Percentiles rank a stretch among this genome's conserved stretches.
Conservation (phyloP, 2,888 invertebrate genomes). For the Coenonympha arcania region DNA sequence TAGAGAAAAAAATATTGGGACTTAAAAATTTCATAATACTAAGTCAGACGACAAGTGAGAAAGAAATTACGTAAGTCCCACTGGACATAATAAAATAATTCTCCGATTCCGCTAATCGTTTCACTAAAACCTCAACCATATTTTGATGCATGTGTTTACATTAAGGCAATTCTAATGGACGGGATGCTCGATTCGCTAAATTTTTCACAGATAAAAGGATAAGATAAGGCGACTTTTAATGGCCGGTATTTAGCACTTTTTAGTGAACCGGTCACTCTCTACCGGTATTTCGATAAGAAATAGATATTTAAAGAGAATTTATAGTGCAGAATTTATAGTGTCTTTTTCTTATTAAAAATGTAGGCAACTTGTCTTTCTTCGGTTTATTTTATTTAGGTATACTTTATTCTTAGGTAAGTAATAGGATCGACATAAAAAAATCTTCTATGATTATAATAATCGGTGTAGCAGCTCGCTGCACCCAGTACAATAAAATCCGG, state of each 20-base stretch:
- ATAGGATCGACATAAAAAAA: too few species aligned
- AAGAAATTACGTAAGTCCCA: not conserved
- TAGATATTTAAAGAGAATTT: not conserved
- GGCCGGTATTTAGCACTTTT: conserved; percentile 26
- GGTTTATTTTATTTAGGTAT: too few species aligned
- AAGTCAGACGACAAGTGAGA: too few species aligned
- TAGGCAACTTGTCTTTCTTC: too few species aligned
- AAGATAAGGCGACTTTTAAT: conserved; percentile 24
- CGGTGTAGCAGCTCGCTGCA: too few species aligned
- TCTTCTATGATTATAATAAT: too few species aligned
- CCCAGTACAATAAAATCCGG: too few species aligned
- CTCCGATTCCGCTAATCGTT: conserved; percentile 11
- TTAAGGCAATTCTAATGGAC: conserved; percentile 30
- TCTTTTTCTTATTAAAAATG: not conserved
- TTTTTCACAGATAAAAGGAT: conserved; percentile 23
- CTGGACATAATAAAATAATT: not conserved
- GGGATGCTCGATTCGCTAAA: conserved; percentile 27
- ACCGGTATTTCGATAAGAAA: conserved; percentile 5
- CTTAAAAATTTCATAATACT: too few species aligned
- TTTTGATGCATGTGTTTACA: conserved; percentile 25
- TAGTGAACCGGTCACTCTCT: conserved; percentile 12
- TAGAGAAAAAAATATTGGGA: too few species aligned
- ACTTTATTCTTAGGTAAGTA: too few species aligned
- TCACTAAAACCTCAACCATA: conserved; percentile 1
- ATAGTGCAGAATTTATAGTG: too few species aligned